Conservation (phyloP, 2,797 vertebrate genomes). For the Myoxocephalus aenaeus region DNA sequence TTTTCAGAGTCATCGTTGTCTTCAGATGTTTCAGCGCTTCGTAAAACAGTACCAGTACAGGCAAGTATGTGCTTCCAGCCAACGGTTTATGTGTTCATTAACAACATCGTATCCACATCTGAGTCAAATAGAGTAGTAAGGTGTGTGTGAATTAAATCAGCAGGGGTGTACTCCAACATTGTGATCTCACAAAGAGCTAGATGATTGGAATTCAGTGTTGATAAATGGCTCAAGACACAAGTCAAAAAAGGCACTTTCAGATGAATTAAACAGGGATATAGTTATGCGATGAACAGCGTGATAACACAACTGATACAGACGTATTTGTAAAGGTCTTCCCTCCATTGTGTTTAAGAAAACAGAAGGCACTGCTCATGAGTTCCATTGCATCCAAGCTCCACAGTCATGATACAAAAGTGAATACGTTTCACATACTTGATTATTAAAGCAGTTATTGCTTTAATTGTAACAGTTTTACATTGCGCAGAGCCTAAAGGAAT, state of each 20-base stretch:
- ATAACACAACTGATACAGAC: constrained; percentile 47
- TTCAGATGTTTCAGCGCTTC: constrained; percentile 69
- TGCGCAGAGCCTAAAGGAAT: constrained; percentile 44
- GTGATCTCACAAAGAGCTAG: constrained; percentile 38
- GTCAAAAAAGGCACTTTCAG: constrained; percentile 72
- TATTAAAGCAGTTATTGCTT: constrained; percentile 68
- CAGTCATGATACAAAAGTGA: constrained; percentile 30
- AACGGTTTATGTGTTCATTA: constrained; percentile 42
- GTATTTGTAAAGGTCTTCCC: constrained; percentile 50
- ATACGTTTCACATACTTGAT: constrained; percentile 60
- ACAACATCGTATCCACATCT: constrained; percentile 31
- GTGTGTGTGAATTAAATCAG: constrained; percentile 36
- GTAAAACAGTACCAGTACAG: constrained; percentile 43
- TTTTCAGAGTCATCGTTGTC: constrained; percentile 64
- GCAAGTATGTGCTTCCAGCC: constrained; percentile 24
- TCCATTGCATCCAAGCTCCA: constrained; percentile 45
- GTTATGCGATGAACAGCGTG: constrained; percentile 32
- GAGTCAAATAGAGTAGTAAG: constrained; percentile 33
- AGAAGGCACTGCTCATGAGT: constrained; percentile 26
- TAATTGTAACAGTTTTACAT: constrained; percentile 69
- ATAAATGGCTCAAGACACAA: constrained; percentile 50
- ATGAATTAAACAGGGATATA: constrained; percentile 43
- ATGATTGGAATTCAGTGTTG: constrained; percentile 66
- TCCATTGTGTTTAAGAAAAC: constrained; percentile 62
- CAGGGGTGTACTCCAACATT: constrained; percentile 21